Evolutionary conservation across 1,140 invertebrate species (phyloP).

Genomic region (Drosophila nannoptera): DNA sequence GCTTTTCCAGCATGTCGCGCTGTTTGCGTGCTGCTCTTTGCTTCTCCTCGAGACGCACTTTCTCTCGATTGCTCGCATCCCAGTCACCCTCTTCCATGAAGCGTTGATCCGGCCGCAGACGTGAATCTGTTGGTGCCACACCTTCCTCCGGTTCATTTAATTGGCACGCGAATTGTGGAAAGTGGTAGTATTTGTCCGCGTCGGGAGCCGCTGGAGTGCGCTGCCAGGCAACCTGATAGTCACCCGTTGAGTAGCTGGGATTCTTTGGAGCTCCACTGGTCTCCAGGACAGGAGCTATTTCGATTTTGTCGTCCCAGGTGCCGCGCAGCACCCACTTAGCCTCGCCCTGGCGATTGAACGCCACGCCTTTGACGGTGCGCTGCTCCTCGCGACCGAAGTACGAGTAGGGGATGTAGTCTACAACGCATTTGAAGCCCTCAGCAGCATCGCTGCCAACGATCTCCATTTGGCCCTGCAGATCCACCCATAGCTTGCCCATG

Average conservation of each 20-base stretch:
- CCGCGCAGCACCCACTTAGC: conserved; percentile 89
- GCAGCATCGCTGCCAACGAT: conserved; percentile 90
- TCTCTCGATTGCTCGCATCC: conserved; percentile 97
- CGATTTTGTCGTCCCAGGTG: conserved; percentile 97
- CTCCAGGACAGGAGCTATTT: conserved; percentile 93
- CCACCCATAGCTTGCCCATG: conserved; percentile 99
- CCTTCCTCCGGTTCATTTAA: conserved; percentile 96
- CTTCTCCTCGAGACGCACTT: conserved; percentile 93
- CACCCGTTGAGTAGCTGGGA: conserved; percentile 94
- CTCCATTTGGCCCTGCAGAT: conserved; percentile 99
- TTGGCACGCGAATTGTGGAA: conserved; percentile 96
- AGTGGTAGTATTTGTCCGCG: conserved; percentile 91
- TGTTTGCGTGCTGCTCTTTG: conserved; percentile 87
- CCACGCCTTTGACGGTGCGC: conserved; percentile 90
- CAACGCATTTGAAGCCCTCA: conserved; percentile 93
- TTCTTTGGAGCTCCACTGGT: conserved; percentile 86
- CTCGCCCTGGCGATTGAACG: conserved; percentile 84
- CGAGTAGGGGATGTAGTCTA: conserved; percentile 98
- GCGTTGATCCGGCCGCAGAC: conserved; percentile 95
- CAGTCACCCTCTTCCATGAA: conserved; percentile 97
- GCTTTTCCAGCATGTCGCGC: conserved; percentile 89
- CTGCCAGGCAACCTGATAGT: conserved; percentile 92
- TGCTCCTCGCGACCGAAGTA: conserved; percentile 98
- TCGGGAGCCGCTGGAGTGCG: conserved; percentile 87
- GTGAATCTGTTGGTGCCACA: conserved; percentile 97